phyloP scores from a whole-genome alignment of 2,113 vertebrate genomes.

The Syrmaticus mikado region DNA sequence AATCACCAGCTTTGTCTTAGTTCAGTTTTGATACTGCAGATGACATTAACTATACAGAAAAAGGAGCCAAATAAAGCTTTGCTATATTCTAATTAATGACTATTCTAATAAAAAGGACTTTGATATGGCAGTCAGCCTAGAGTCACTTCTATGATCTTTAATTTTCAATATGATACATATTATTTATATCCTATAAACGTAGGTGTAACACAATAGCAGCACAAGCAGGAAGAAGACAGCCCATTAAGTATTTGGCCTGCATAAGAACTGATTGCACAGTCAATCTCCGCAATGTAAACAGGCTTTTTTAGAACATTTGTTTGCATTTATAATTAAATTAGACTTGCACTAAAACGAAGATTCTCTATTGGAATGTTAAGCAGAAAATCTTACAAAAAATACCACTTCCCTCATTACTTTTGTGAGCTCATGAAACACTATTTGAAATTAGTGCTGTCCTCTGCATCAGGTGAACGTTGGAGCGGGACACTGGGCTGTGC shows the following conservation, averaged over 20 bases:
- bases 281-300: slow-evolving; percentile 44
- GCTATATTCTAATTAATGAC: slow-evolving; percentile 61
- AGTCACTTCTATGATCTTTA: slow-evolving; percentile 46
- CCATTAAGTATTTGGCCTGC: slow-evolving; percentile 26
- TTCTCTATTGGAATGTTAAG: neutral
- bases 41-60: slow-evolving; percentile 46
- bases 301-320: slow-evolving; percentile 47
- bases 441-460: neutral
- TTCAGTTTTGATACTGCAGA: slow-evolving; percentile 53
- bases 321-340: slow-evolving; percentile 61
- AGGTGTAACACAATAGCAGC: slow-evolving; percentile 51
- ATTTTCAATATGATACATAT: slow-evolving; percentile 23
- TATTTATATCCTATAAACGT: slow-evolving; percentile 49
- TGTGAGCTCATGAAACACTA: neutral
- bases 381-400: neutral
- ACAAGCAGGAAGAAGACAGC: neutral
- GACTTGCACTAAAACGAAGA: slow-evolving; percentile 6
- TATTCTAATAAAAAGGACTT: slow-evolving; percentile 64
- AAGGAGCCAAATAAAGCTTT: slow-evolving; percentile 55
- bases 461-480: neutral
- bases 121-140: slow-evolving; percentile 47
- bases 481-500: fast-evolving
- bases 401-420: neutral
- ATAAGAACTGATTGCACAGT: slow-evolving; percentile 17
- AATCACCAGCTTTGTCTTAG: slow-evolving; percentile 29